Percentiles rank a stretch among this genome's conserved stretches.
phyloP scores from a whole-genome alignment of 2,888 invertebrate species.

The Pyrrhosoma nymphula region DNA sequence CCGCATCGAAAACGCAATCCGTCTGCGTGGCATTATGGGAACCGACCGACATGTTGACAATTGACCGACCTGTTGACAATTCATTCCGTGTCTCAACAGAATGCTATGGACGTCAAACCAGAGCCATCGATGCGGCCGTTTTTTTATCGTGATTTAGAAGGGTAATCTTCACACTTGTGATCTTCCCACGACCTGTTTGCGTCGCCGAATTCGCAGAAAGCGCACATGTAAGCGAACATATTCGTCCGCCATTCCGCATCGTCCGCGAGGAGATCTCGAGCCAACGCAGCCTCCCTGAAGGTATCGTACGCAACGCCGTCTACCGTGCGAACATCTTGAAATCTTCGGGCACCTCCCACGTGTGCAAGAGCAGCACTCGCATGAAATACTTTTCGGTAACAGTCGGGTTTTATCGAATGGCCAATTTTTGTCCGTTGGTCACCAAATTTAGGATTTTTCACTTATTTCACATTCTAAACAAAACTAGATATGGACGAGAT shows the following conservation, averaged over 20 bases:
- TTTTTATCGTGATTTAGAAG: slow-evolving; percentile 28
- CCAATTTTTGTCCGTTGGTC: too few species aligned
- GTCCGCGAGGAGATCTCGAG: slow-evolving; percentile 74
- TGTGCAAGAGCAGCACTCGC: slow-evolving; percentile 72
- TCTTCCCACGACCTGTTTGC: slow-evolving; percentile 73
- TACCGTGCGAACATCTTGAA: slow-evolving; percentile 73
- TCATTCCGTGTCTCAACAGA: slow-evolving; percentile 51
- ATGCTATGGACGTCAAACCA: slow-evolving; percentile 69
- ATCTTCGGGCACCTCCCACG: slow-evolving; percentile 72
- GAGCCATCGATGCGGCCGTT: slow-evolving; percentile 70
- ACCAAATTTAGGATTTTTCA: too few species aligned
- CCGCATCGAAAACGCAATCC: slow-evolving; percentile 68
- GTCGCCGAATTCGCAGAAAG: slow-evolving; percentile 72
- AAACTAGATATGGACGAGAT: too few species aligned
- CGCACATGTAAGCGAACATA: slow-evolving; percentile 74
- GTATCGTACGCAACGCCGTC: slow-evolving; percentile 73
- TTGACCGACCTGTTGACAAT: slow-evolving; percentile 60
- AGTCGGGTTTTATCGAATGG: too few species aligned
- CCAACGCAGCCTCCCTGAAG: slow-evolving; percentile 73
- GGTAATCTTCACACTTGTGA: slow-evolving; percentile 69
- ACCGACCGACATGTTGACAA: too few species aligned
- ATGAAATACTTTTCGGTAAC: slow-evolving; percentile 72
- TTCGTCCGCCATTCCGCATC: slow-evolving; percentile 74
- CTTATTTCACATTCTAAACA: too few species aligned
- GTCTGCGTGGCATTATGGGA: too few species aligned